Evolutionary conservation across 2,113 vertebrate genomes (phyloP).

Genomic region (Erinaceus europaeus): DNA sequence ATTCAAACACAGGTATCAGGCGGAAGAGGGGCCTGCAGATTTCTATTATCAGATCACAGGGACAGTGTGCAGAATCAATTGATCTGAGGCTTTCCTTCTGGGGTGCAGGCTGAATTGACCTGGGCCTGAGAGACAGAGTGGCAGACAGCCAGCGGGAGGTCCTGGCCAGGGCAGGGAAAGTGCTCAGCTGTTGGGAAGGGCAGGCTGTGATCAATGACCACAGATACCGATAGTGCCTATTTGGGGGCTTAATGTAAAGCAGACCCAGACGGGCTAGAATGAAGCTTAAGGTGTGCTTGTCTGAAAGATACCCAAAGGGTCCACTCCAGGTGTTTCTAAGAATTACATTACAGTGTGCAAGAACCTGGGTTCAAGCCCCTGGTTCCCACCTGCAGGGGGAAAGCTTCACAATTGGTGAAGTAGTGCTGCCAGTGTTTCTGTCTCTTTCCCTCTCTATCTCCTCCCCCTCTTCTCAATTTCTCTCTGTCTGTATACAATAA

Average conservation of each 20-base stretch:
- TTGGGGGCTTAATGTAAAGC: not conserved
- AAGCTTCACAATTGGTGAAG: too few relatives aligned
- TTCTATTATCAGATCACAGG: not conserved
- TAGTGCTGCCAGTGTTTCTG: too few relatives aligned
- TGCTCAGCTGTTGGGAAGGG: not conserved
- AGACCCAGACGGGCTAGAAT: not conserved
- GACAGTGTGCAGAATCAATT: not conserved
- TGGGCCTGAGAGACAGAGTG: not conserved
- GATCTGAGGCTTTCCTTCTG: not conserved
- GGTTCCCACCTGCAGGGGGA: not conserved
- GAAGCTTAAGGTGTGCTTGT: not conserved
- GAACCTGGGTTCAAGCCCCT: too few relatives aligned
- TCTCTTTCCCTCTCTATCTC: too few relatives aligned
- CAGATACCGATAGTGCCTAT: not conserved
- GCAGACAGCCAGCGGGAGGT: not conserved
- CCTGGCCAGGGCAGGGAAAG: not conserved
- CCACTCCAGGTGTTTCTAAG: too few relatives aligned
- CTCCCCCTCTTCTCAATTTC: too few relatives aligned
- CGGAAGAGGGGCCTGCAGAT: not conserved
- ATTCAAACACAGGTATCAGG: not conserved
- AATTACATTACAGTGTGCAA: too few relatives aligned
- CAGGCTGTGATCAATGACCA: too few relatives aligned
- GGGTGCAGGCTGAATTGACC: not conserved
- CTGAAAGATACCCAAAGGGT: not conserved
- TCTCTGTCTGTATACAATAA: too few relatives aligned